A percentile compares a stretch with the other conserved stretches of the same genome.
Conservation (phyloP, 2,797 vertebrate species). For the Acrocephalus scirpaceus region DNA sequence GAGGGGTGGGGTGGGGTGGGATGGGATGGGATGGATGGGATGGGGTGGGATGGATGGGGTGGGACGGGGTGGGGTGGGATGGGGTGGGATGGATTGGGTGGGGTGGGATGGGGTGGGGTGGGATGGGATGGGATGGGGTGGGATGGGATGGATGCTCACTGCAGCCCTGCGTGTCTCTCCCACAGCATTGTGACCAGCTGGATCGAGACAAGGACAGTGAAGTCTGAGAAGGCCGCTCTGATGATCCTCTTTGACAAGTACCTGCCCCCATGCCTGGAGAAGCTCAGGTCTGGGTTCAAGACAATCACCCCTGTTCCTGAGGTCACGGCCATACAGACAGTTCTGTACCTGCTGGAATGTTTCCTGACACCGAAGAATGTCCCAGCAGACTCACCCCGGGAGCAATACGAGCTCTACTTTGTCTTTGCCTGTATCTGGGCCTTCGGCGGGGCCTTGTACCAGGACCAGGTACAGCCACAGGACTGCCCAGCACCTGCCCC, state of each 20-base stretch:
- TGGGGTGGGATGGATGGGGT: too few relatives aligned
- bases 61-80: too few relatives aligned
- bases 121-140: too few relatives aligned
- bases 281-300: conserved; percentile 74
- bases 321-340: conserved; percentile 68
- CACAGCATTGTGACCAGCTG: conserved; percentile 76
- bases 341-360: conserved; percentile 73
- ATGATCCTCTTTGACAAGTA: conserved; percentile 80
- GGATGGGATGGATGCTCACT: accelerated
- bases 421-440: conserved; percentile 77
- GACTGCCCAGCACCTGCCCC: neutral
- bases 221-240: conserved; percentile 76
- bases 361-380: conserved; percentile 66
- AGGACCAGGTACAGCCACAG: conserved; percentile 71
- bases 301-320: conserved; percentile 74
- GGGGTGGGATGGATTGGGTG: accelerated
- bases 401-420: conserved; percentile 78
- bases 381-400: conserved; percentile 71
- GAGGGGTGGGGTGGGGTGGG: too few relatives aligned
- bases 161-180: neutral
- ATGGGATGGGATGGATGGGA: too few relatives aligned
- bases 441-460: conserved; percentile 75
- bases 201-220: conserved; percentile 73
- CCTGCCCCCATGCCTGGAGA: conserved; percentile 76
- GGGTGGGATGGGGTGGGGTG: too few relatives aligned